Percentiles rank a stretch among this genome's conserved stretches.
phyloP scores from a whole-genome alignment of 2,797 vertebrate species.

The Cephalopachus bancanus region DNA sequence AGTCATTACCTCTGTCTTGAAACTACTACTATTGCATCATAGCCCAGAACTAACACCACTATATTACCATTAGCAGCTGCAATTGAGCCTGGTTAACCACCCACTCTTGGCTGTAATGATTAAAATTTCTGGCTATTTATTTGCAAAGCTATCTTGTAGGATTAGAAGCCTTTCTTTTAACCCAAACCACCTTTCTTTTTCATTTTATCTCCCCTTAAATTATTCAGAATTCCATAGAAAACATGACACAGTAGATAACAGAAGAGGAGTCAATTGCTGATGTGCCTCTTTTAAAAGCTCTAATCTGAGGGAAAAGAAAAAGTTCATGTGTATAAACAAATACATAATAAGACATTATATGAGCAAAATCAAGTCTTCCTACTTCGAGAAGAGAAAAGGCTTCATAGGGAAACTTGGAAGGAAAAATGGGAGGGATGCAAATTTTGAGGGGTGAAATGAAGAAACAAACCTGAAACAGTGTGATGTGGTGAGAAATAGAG shows the following conservation, averaged over 20 bases:
- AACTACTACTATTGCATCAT: neutral
- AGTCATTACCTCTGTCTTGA: neutral
- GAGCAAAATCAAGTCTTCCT: neutral
- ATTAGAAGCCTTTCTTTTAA: neutral
- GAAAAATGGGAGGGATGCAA: neutral
- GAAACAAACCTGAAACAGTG: neutral
- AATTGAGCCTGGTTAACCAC: neutral
- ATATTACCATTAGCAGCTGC: neutral
- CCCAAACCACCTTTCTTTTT: neutral
- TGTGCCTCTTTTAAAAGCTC: neutral
- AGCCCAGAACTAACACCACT: neutral
- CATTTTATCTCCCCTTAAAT: neutral
- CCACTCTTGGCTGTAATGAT: neutral
- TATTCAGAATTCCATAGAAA: neutral
- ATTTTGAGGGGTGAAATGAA: neutral
- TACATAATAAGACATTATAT: neutral
- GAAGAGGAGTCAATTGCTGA: neutral
- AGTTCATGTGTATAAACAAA: neutral
- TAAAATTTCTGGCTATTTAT: neutral
- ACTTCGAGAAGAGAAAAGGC: neutral
- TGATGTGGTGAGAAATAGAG: neutral
- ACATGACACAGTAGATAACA: neutral
- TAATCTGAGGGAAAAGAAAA: neutral
- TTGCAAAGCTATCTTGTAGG: neutral
- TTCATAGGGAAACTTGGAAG: neutral